Evolutionary conservation across 2,113 vertebrate species (phyloP).

Genomic region (Tichodroma muraria): DNA sequence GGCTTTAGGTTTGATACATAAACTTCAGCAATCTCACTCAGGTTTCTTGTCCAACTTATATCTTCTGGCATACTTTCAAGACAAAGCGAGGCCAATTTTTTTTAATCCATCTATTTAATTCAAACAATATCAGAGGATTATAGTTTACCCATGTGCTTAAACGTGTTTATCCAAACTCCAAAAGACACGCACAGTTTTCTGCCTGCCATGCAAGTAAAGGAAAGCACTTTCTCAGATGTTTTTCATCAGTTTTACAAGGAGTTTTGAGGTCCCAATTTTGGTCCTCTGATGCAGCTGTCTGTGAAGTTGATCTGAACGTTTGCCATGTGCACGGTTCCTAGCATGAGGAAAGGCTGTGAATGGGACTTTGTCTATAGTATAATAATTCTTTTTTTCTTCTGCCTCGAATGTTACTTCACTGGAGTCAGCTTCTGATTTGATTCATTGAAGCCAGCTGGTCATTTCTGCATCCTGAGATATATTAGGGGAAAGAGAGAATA

Average conservation of each 20-base stretch:
- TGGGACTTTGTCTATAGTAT: background rate
- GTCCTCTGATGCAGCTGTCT: background rate
- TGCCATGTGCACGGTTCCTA: background rate
- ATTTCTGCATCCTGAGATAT: background rate
- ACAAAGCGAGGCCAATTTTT: background rate
- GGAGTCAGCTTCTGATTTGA: background rate
- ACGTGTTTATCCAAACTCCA: background rate
- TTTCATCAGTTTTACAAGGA: background rate
- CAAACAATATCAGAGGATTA: background rate
- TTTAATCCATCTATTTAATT: background rate
- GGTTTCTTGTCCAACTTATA: background rate
- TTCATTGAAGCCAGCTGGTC: background rate
- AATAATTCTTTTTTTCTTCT: background rate
- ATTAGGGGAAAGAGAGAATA: accelerated
- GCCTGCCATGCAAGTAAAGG: background rate
- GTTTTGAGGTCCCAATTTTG: background rate
- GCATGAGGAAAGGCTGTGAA: background rate
- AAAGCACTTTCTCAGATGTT: background rate
- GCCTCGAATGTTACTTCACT: background rate
- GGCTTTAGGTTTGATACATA: background rate
- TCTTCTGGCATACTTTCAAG: background rate
- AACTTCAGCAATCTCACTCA: background rate
- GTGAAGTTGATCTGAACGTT: background rate
- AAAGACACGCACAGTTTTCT: background rate
- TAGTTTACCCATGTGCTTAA: background rate